Percentiles rank a stretch among this genome's conserved stretches.
Evolutionary conservation across 1,140 invertebrate genomes (phyloP).

Genomic region (Camponotus vicinus): DNA sequence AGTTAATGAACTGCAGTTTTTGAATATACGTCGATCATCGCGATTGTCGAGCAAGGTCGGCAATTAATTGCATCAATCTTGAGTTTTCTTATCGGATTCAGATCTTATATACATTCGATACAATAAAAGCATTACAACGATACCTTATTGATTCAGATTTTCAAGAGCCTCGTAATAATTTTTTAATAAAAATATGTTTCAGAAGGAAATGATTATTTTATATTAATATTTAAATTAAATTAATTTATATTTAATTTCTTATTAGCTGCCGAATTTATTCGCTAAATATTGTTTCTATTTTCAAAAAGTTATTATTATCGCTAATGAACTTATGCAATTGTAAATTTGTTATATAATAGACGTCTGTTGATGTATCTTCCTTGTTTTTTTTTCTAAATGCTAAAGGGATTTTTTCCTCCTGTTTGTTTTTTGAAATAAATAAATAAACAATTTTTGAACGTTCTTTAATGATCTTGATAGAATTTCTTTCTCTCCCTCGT

Average conservation of each 20-base stretch:
- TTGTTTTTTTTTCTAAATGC: too few species aligned
- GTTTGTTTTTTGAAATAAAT: too few species aligned
- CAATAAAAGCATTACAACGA: neutral
- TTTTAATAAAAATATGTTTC: neutral
- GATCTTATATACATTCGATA: neutral
- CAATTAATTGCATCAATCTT: constrained; percentile 20
- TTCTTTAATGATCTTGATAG: neutral
- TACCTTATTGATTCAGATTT: neutral
- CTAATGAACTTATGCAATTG: too few species aligned
- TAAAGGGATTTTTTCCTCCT: too few species aligned
- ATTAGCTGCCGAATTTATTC: too few species aligned
- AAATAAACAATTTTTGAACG: neutral
- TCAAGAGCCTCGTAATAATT: neutral
- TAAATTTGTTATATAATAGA: too few species aligned
- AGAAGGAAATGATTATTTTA: neutral
- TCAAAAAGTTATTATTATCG: too few species aligned
- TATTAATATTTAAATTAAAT: too few species aligned
- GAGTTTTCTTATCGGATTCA: neutral
- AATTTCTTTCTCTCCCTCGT: neutral
- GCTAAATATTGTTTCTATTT: too few species aligned
- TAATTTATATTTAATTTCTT: too few species aligned
- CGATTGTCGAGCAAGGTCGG: constrained; percentile 18
- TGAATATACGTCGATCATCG: constrained; percentile 27
- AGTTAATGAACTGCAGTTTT: constrained; percentile 36
- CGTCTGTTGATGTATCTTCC: too few species aligned